Base-by-base conservation (phyloP, 2,113 vertebrate species). In the Pyrgilauda ruficollis region DNA sequence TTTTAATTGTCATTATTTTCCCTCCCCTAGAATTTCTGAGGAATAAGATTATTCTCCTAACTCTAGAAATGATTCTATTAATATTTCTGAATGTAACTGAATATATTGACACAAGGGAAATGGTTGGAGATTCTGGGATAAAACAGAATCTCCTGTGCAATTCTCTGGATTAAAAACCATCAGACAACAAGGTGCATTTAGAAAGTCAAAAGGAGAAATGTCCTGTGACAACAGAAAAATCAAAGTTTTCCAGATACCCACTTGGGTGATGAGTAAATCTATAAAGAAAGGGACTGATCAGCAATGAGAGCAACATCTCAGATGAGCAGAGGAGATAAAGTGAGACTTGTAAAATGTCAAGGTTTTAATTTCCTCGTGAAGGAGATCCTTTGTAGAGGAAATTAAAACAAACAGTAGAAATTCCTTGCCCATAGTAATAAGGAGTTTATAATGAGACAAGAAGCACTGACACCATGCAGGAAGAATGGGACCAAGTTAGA, bases 351-450 rank as follows among this genome's bases (percentile, higher is more conserved):
- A 88, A 95, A 91, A 92, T 94, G 67, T 94, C 95, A 87, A 90
- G 76, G 62, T 89, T 84, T 93, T 95, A 94, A 93, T 95, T 95
- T 96, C 94, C 91, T 96, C 2, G 0, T 16, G 44, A 62, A 94
- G 88, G 59, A 90, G 88, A 68, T 67, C 83, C 74, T 93, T 95
- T 80, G 62, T 89, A 85, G 78, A 96, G 95, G 95, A 97, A 97
- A 97, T 96, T 86, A 95, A 97, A 96, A 97, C 94, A 94, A 97
- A 96, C 72, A 92, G 68, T 50, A 84, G 90, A 94, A 92, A 94
- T 93, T 88, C 83, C 67, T 93, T 50, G 43, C 46, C 78, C 72
- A 47, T 50, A 90, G 67, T 95, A 94, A 93, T 88, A 55, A 80
- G 76, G 68, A 67, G 50, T 84, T 74, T 47, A 44, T 89, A 78